Conservation (phyloP, 2,888 invertebrate genomes). For the Chaetogeoica ovagalla region DNA sequence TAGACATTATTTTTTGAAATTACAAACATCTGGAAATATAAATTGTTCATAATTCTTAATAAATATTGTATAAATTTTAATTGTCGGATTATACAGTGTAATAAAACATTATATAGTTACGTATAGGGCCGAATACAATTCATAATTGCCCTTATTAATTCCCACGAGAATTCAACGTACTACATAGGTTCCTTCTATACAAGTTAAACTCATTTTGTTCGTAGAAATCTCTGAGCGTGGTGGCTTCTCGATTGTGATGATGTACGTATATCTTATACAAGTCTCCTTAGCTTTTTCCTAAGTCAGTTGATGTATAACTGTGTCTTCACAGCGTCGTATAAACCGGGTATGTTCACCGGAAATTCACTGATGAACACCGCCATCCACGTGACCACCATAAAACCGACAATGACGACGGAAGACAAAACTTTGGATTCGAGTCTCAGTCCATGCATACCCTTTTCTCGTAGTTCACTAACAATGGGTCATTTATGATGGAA, state of each 20-base stretch:
- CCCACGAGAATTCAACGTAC: too few relatives aligned
- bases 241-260: not conserved
- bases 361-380: constrained; percentile 10
- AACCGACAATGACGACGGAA: not conserved
- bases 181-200: too few relatives aligned
- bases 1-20: not conserved
- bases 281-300: not conserved
- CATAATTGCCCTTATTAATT: too few relatives aligned
- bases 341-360: constrained; percentile 33
- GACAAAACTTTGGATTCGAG: constrained; percentile 36
- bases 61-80: too few relatives aligned
- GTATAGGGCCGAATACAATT: too few relatives aligned
- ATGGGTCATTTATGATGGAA: constrained; percentile 22
- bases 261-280: not conserved
- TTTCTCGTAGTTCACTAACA: constrained; percentile 31
- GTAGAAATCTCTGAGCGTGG: not conserved
- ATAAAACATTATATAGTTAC: too few relatives aligned
- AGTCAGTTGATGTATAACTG: not conserved
- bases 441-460: not conserved
- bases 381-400: constrained; percentile 6
- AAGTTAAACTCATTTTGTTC: too few relatives aligned
- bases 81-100: too few relatives aligned
- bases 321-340: constrained; percentile 5
- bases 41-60: too few relatives aligned
- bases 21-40: not conserved